Conservation (phyloP, 2,797 vertebrate genomes). For the Melanotaenia nigrans region DNA sequence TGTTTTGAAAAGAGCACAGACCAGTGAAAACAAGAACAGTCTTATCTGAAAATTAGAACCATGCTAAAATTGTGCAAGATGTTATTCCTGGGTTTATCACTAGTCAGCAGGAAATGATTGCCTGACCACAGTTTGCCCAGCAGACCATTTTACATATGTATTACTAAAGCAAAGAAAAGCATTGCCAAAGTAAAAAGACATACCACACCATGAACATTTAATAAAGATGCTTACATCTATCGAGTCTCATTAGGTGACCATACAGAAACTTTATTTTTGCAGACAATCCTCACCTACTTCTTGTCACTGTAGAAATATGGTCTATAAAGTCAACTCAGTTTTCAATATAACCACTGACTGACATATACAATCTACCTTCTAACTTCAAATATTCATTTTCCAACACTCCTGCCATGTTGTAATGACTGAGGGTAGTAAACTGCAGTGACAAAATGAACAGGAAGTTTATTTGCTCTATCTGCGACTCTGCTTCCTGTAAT, state of each 20-base stretch:
- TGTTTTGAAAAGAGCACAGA: neutral
- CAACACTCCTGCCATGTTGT: constrained; percentile 5
- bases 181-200: neutral
- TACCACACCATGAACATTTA: neutral
- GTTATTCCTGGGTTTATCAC: neutral
- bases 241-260: neutral
- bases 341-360: constrained; percentile 6
- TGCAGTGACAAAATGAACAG: constrained; percentile 48
- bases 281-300: neutral
- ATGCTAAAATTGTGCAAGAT: neutral
- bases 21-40: neutral
- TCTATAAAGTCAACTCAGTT: constrained; percentile 3
- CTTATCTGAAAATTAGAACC: neutral
- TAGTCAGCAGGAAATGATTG: neutral
- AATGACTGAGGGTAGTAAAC: constrained; percentile 7
- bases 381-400: constrained; percentile 6
- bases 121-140: neutral
- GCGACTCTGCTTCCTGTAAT: constrained; percentile 69
- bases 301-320: neutral
- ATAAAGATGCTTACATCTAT: neutral
- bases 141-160: neutral
- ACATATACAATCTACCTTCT: neutral
- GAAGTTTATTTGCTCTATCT: constrained; percentile 52
- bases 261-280: neutral
- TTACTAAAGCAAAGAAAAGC: constrained; percentile 14